Conservation (phyloP, 2,113 vertebrate genomes). For the Promerops cafer region DNA sequence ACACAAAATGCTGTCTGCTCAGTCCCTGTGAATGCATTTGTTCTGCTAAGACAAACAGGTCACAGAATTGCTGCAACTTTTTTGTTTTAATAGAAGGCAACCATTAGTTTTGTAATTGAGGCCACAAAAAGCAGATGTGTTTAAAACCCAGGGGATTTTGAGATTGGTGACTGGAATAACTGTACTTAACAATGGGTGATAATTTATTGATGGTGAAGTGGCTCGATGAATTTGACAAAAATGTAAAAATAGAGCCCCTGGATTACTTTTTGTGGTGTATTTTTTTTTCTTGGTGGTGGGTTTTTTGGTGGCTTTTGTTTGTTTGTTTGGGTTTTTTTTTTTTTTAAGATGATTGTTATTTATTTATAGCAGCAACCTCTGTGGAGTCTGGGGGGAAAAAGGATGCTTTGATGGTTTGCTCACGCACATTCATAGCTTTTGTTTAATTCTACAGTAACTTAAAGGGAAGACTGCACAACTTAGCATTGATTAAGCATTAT, state of each 20-base stretch:
- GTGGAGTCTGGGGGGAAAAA: too few species aligned
- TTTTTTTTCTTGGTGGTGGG: not conserved
- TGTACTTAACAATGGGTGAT: not conserved
- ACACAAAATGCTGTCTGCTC: not conserved
- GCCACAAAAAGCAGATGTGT: not conserved
- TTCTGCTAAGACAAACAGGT: not conserved
- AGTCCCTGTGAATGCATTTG: not conserved
- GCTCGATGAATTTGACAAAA: not conserved
- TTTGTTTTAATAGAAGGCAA: not conserved
- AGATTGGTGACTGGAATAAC: not conserved
- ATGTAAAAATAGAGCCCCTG: not conserved
- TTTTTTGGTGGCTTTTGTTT: not conserved
- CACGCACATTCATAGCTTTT: not conserved
- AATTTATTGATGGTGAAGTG: not conserved
- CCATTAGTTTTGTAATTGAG: rapidly evolving
- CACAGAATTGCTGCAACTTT: not conserved
- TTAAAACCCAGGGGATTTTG: not conserved
- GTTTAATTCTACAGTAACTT: not conserved
- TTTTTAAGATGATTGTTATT: not conserved
- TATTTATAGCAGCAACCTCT: not conserved
- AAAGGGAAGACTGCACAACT: not conserved
- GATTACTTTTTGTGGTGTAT: not conserved
- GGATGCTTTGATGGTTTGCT: not conserved
- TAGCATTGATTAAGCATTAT: not conserved
- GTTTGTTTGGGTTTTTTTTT: not conserved